Base-by-base conservation (phyloP, 2,113 vertebrate genomes). In the Todiramphus chloris region DNA sequence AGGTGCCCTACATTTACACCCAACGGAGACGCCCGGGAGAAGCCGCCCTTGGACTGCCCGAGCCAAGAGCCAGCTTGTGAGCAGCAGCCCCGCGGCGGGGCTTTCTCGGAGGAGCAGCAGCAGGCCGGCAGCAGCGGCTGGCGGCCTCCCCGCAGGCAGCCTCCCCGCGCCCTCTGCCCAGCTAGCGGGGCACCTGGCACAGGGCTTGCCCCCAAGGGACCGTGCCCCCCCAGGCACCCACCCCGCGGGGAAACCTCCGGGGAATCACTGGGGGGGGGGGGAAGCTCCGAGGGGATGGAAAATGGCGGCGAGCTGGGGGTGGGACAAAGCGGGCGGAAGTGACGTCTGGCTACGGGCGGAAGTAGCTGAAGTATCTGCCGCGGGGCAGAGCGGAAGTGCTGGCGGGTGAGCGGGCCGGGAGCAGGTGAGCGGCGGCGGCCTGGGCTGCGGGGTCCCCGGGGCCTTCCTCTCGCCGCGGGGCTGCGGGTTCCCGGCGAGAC, bases 161-260 rank as follows among this genome's bases (percentile, higher is more conserved):
- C 25, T 8, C 13, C 48, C 19, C n/a, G 1, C 31, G 2, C 23
- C 19, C 33, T 4, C 21, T 30, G 18, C 35, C 17, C 5, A 2
- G 13, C 7, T 25, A 24, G 21, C 9, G 8, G 3, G 7, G 20
- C 2, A 25, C 14, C 11, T 23, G 0, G 2, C 18, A 16, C 2
- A 1, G 10, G 6, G 12, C 20, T 21, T 8, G 8, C 19, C 28
- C 7, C 35, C 2, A 5, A 15, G 1, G 2, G 7, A 6, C 35
- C 2, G 27, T 0, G 6, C 13, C 41, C 2, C 43, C 4, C 13
- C 13, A 6, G 20, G 2, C 30, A 6, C 16, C 4, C 20, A 5
- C 3, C 6, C 17, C 3, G 0, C 2, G 0, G 3, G 1, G 2
- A 13, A 16, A 21, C 6, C 16, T 1, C 18, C 31, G 11, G 7